Percentiles rank a stretch among this genome's conserved stretches.
Conservation (phyloP, 2,888 invertebrate species). For the Schizaphis graminum region DNA sequence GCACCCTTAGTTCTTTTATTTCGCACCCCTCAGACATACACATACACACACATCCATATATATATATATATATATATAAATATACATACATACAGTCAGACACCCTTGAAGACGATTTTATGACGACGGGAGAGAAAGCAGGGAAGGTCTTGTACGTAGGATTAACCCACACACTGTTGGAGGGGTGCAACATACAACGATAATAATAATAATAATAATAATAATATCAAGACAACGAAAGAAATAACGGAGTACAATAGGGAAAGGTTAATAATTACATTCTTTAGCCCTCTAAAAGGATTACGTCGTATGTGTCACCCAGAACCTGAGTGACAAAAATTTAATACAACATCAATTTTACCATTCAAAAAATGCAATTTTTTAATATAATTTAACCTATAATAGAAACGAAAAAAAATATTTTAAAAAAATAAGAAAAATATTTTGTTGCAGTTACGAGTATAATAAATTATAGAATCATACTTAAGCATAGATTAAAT, state of each 20-base stretch:
- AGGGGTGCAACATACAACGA: slow-evolving; percentile 44
- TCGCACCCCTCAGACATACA: slow-evolving; percentile 45
- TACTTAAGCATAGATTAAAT: neutral
- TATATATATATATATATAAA: too few relatives aligned
- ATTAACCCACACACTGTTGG: slow-evolving; percentile 32
- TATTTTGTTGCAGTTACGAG: neutral
- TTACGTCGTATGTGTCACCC: slow-evolving; percentile 10
- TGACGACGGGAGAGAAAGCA: neutral
- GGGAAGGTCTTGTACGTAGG: slow-evolving; percentile 29
- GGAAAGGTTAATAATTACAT: slow-evolving; percentile 55
- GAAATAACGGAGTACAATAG: slow-evolving; percentile 35
- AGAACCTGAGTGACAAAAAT: neutral
- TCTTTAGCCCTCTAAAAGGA: slow-evolving; percentile 27
- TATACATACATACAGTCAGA: neutral
- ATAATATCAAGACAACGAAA: slow-evolving; percentile 40
- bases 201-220: too few relatives aligned
- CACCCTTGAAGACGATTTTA: slow-evolving; percentile 51
- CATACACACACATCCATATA: neutral
- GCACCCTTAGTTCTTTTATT: slow-evolving; percentile 48
- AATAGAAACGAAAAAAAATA: neutral
- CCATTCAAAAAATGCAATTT: neutral
- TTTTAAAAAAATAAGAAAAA: neutral
- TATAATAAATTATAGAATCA: neutral
- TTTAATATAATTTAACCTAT: neutral
- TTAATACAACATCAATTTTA: neutral